phyloP scores from a whole-genome alignment of 2,888 invertebrate genomes.

The Pandemis heparana region DNA sequence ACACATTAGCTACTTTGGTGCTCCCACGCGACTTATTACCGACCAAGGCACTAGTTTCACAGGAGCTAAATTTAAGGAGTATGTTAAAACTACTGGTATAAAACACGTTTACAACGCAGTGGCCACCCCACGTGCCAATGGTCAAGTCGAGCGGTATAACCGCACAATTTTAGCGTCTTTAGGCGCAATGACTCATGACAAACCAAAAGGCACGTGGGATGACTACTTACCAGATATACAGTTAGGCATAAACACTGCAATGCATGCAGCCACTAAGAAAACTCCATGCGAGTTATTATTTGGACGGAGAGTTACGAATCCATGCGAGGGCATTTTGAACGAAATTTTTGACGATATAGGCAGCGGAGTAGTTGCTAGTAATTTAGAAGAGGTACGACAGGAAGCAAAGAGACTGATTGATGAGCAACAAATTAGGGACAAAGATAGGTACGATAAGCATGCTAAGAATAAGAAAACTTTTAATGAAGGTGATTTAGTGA shows the following conservation, averaged over 20 bases:
- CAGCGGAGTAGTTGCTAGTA: background rate
- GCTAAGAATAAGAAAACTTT: slow-evolving; percentile 9
- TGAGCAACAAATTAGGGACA: slow-evolving; percentile 36
- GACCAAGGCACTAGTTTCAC: slow-evolving; percentile 46
- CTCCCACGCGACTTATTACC: slow-evolving; percentile 43
- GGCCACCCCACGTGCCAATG: slow-evolving; percentile 41
- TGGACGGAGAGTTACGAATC: slow-evolving; percentile 32
- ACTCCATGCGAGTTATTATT: slow-evolving; percentile 40
- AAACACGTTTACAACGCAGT: slow-evolving; percentile 45
- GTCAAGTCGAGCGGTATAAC: slow-evolving; percentile 35
- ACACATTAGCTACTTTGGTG: slow-evolving; percentile 43
- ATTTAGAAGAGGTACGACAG: slow-evolving; percentile 28
- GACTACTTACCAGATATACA: slow-evolving; percentile 40
- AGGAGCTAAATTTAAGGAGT: slow-evolving; percentile 39
- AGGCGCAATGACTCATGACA: slow-evolving; percentile 34
- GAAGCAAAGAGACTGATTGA: slow-evolving; percentile 29
- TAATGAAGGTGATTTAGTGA: slow-evolving; percentile 8
- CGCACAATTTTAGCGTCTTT: slow-evolving; percentile 27
- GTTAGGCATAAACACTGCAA: slow-evolving; percentile 41
- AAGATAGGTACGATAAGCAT: slow-evolving; percentile 24
- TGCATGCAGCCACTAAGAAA: slow-evolving; percentile 32
- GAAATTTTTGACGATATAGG: background rate
- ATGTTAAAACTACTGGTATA: slow-evolving; percentile 24
- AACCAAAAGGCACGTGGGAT: slow-evolving; percentile 36
- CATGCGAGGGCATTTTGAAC: slow-evolving; percentile 31